Conservation (phyloP, 2,888 invertebrate species). For the Diabrotica balteata region DNA sequence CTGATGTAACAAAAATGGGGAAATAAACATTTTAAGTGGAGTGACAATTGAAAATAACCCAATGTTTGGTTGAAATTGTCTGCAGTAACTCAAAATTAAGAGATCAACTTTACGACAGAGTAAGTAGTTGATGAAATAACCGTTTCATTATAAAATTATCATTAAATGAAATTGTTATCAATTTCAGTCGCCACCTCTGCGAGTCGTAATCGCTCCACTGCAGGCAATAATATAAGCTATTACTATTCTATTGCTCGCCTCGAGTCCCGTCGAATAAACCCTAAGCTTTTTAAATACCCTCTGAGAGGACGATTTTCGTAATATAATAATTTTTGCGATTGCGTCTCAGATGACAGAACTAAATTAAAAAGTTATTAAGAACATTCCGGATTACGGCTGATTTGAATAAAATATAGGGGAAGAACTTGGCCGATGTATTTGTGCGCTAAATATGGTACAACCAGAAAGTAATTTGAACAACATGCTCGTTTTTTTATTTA, state of each 20-base stretch:
- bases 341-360: slow-evolving; percentile 48
- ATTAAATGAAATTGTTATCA: slow-evolving; percentile 15
- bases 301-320: slow-evolving; percentile 45
- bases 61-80: no score
- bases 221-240: slow-evolving; percentile 60
- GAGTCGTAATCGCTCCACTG: slow-evolving; percentile 53
- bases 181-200: slow-evolving; percentile 27
- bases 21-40: no score
- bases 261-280: slow-evolving; percentile 50
- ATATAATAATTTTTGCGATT: slow-evolving; percentile 56
- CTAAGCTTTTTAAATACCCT: slow-evolving; percentile 55
- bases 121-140: slow-evolving; percentile 15
- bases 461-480: neutral
- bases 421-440: slow-evolving; percentile 1
- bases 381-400: slow-evolving; percentile 32
- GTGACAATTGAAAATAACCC: no score
- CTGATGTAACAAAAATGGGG: no score
- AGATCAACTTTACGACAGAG: neutral
- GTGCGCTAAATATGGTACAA: neutral
- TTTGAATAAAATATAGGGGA: slow-evolving; percentile 31
- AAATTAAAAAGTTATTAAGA: slow-evolving; percentile 53
- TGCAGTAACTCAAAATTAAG: neutral
- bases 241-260: slow-evolving; percentile 58
- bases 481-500: neutral
- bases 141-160: slow-evolving; percentile 8